Conservation (phyloP, 2,888 invertebrate genomes). For the Morinoia aosen region DNA sequence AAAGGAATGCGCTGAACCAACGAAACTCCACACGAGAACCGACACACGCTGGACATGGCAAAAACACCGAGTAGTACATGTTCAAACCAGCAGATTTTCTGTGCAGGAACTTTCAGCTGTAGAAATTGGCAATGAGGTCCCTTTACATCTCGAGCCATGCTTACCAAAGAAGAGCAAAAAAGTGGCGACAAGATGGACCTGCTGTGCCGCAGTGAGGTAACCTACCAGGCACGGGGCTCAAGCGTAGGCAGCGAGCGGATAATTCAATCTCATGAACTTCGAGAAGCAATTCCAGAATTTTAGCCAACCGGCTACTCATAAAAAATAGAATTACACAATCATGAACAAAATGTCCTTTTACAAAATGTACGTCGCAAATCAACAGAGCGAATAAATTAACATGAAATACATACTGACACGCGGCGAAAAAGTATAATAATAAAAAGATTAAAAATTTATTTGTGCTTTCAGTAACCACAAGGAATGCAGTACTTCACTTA, state of each 20-base stretch:
- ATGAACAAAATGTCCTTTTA: no score
- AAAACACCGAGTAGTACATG: background rate
- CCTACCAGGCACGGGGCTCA: background rate
- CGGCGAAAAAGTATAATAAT: no score
- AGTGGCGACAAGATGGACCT: background rate
- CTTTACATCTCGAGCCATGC: background rate
- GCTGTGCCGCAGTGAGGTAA: background rate
- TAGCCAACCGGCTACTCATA: background rate
- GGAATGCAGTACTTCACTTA: no score
- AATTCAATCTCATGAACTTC: background rate
- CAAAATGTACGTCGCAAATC: no score
- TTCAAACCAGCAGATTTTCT: background rate
- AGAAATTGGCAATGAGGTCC: background rate
- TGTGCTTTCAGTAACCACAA: no score
- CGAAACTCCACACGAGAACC: background rate
- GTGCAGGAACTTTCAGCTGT: background rate
- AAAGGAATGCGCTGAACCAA: background rate
- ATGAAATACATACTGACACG: no score
- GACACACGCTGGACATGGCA: background rate
- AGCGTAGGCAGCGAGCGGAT: background rate
- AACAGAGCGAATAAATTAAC: no score
- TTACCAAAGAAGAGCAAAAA: background rate
- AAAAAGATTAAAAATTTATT: no score
- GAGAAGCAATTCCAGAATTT: background rate
- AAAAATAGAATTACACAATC: background rate